Conservation (phyloP, 2,888 invertebrate species). For the Sinopyrophorus schimmeli region DNA sequence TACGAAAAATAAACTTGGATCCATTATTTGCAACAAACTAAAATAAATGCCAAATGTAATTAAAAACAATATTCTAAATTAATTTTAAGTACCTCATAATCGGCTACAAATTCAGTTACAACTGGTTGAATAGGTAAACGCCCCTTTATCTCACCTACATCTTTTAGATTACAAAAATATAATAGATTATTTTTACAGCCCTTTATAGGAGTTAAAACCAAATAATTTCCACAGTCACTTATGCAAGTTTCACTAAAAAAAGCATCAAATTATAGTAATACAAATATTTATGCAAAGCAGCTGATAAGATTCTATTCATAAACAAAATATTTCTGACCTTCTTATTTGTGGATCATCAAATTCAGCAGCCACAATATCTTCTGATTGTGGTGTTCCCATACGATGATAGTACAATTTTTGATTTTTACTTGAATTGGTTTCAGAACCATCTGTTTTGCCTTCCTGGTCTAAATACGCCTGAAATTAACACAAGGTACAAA, state of each 20-base stretch:
- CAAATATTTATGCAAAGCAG: too few relatives aligned
- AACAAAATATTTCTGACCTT: slow-evolving; percentile 64
- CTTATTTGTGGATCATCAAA: slow-evolving; percentile 93
- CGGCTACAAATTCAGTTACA: slow-evolving; percentile 88
- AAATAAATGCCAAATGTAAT: slow-evolving; percentile 39
- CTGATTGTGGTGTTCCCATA: slow-evolving; percentile 80
- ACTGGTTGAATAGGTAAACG: slow-evolving; percentile 75
- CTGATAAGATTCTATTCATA: too few relatives aligned
- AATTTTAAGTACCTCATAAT: slow-evolving; percentile 74
- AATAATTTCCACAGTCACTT: slow-evolving; percentile 88
- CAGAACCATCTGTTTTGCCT: slow-evolving; percentile 89
- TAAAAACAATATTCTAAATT: slow-evolving; percentile 14
- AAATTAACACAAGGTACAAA: slow-evolving; percentile 29
- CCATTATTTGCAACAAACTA: slow-evolving; percentile 91
- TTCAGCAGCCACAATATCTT: slow-evolving; percentile 86
- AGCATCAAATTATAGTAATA: slow-evolving; percentile 21
- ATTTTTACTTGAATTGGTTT: slow-evolving; percentile 82
- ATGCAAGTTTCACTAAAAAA: slow-evolving; percentile 76
- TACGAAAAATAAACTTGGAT: slow-evolving; percentile 80
- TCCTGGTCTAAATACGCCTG: slow-evolving; percentile 79
- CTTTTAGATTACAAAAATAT: slow-evolving; percentile 78
- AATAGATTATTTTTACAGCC: slow-evolving; percentile 92
- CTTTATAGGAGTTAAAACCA: slow-evolving; percentile 80
- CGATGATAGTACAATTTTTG: slow-evolving; percentile 94
- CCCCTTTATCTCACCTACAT: slow-evolving; percentile 64